Conservation (phyloP, 2,888 invertebrate species). For the Agonopterix subpropinquella region DNA sequence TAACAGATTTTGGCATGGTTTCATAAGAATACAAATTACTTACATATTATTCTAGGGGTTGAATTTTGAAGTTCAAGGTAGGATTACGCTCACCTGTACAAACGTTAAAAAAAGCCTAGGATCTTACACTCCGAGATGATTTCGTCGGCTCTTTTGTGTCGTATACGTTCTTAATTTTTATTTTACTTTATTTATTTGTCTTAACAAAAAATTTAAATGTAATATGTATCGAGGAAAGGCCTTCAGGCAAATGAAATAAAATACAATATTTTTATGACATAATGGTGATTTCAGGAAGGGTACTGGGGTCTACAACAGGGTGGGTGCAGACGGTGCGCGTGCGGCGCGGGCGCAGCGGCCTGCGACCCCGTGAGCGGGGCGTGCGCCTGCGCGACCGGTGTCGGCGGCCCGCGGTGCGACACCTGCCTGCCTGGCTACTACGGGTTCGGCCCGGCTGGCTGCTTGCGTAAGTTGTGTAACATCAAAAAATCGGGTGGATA, state of each 20-base stretch:
- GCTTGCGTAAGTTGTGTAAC: slow-evolving; percentile 77
- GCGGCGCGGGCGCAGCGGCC: slow-evolving; percentile 80
- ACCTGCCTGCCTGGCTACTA: slow-evolving; percentile 84
- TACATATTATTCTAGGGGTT: too few relatives aligned
- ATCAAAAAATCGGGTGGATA: too few relatives aligned
- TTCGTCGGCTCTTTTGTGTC: too few relatives aligned
- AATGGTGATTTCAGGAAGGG: slow-evolving; percentile 67
- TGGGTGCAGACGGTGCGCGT: slow-evolving; percentile 90
- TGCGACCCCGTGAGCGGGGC: slow-evolving; percentile 87
- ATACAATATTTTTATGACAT: background rate
- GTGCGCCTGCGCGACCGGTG: slow-evolving; percentile 86
- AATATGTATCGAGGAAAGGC: too few relatives aligned
- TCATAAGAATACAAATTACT: too few relatives aligned
- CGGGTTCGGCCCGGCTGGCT: slow-evolving; percentile 85
- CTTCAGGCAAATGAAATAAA: too few relatives aligned
- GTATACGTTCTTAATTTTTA: too few relatives aligned
- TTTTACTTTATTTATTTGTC: background rate
- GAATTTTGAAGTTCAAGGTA: too few relatives aligned
- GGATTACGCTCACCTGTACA: background rate
- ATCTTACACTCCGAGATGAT: too few relatives aligned
- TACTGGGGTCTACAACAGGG: slow-evolving; percentile 85
- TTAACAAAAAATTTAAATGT: too few relatives aligned
- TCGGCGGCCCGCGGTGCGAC: slow-evolving; percentile 84
- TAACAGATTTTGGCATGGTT: too few relatives aligned
- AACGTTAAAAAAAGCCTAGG: background rate